Percentiles rank a stretch among this genome's conserved stretches.
phyloP scores from a whole-genome alignment of 2,888 invertebrate species.

The Apomyelois bistriatella region DNA sequence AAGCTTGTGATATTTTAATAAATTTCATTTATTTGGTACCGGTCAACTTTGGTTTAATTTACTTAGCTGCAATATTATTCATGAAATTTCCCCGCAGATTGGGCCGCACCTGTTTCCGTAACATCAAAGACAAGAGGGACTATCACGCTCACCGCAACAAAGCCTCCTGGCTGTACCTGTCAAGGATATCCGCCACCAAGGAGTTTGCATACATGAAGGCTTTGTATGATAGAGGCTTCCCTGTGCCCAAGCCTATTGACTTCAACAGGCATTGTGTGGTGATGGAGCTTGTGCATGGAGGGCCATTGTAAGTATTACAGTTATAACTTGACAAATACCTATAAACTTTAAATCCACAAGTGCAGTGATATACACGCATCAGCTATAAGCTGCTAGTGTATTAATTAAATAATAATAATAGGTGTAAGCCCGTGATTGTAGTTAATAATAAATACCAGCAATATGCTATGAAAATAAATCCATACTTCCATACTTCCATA shows the following conservation, averaged over 20 bases:
- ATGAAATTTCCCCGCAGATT: constrained; percentile 74
- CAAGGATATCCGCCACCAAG: constrained; percentile 96
- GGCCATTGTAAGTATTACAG: constrained; percentile 83
- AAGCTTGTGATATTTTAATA: too few relatives aligned
- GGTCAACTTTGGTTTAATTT: too few relatives aligned
- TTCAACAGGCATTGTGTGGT: constrained; percentile 97
- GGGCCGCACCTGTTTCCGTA: constrained; percentile 97
- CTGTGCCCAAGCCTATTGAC: constrained; percentile 96
- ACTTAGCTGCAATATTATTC: not conserved
- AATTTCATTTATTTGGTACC: too few relatives aligned
- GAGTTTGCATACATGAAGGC: constrained; percentile 99
- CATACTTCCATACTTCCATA: too few relatives aligned
- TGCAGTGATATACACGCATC: too few relatives aligned
- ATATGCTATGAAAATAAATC: too few relatives aligned
- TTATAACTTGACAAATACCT: too few relatives aligned
- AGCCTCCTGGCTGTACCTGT: constrained; percentile 97
- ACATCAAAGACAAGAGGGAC: constrained; percentile 96
- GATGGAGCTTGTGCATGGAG: constrained; percentile 94
- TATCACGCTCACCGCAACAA: constrained; percentile 95
- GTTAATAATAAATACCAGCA: too few relatives aligned
- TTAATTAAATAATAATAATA: too few relatives aligned
- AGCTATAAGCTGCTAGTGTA: too few relatives aligned
- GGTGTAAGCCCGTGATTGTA: too few relatives aligned
- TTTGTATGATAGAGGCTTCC: constrained; percentile 92
- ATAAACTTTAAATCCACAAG: too few relatives aligned